phyloP scores from a whole-genome alignment of 1,140 invertebrate species.

The Dermatophagoides farinae region DNA sequence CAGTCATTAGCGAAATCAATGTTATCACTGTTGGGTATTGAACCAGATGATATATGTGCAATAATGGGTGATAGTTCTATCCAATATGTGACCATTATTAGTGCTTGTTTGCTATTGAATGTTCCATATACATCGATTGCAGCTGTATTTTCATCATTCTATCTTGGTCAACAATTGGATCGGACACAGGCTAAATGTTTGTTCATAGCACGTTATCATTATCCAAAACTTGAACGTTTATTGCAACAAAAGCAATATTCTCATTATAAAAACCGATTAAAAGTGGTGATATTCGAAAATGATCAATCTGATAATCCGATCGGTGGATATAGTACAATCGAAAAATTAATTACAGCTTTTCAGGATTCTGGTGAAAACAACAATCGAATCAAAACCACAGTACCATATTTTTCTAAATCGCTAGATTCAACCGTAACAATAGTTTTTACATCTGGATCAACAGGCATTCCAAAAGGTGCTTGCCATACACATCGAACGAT shows the following conservation, averaged over 20 bases:
- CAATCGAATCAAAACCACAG: neutral
- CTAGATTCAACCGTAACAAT: neutral
- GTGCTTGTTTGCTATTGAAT: neutral
- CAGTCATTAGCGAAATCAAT: neutral
- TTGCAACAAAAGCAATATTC: neutral
- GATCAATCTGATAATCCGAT: neutral
- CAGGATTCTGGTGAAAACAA: neutral
- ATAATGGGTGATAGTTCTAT: neutral
- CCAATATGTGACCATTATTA: neutral
- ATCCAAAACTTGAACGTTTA: neutral
- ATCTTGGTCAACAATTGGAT: neutral
- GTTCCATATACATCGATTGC: neutral
- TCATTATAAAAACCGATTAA: neutral
- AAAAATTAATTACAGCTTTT: neutral
- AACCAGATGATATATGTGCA: neutral
- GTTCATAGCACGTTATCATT: neutral
- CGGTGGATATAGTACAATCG: neutral
- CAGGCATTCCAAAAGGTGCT: constrained; percentile 30
- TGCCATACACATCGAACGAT: constrained; percentile 29
- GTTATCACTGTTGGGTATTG: neutral
- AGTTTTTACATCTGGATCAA: constrained; percentile 29
- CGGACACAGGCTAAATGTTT: neutral
- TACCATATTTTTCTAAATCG: neutral
- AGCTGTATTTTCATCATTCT: neutral
- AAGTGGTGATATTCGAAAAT: neutral